Conservation (phyloP, 2,113 vertebrate species). For the Chaetodon trifascialis region DNA sequence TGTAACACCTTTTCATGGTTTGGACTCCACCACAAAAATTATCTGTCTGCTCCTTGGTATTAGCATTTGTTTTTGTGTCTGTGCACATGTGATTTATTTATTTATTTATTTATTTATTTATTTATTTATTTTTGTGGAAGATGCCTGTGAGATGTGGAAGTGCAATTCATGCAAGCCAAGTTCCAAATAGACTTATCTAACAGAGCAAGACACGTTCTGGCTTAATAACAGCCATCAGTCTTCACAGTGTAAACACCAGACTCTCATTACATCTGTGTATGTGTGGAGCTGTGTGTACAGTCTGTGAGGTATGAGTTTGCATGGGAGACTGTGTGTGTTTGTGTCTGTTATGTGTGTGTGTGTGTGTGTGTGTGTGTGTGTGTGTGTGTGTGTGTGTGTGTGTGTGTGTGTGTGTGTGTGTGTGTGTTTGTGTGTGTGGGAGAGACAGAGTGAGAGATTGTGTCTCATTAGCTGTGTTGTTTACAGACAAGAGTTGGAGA, state of each 20-base stretch:
- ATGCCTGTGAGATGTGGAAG: constrained; percentile 3
- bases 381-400: constrained; percentile 5
- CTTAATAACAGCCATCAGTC: constrained; percentile 68
- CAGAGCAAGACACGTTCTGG: constrained; percentile 21
- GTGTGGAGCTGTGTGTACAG: constrained; percentile 2
- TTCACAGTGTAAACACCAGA: constrained; percentile 50
- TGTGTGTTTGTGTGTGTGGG: constrained; percentile 17
- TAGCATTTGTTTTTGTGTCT: neutral
- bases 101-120: too few relatives aligned
- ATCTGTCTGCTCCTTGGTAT: neutral
- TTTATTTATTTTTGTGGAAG: neutral
- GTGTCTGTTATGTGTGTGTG: neutral
- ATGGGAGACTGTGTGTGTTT: neutral
- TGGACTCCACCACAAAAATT: neutral
- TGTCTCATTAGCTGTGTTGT: constrained; percentile 72
- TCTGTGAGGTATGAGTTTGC: constrained; percentile 23
- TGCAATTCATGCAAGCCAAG: constrained; percentile 18
- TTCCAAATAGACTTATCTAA: constrained; percentile 52
- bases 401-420: constrained; percentile 13
- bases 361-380: constrained; percentile 13
- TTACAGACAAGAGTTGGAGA: constrained; percentile 51
- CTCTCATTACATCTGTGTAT: constrained; percentile 59
- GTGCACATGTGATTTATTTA: neutral
- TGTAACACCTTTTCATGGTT: neutral
- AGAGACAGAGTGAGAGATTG: constrained; percentile 21